phyloP scores from a whole-genome alignment of 2,888 invertebrate genomes.

The Coremacera marginata region DNA sequence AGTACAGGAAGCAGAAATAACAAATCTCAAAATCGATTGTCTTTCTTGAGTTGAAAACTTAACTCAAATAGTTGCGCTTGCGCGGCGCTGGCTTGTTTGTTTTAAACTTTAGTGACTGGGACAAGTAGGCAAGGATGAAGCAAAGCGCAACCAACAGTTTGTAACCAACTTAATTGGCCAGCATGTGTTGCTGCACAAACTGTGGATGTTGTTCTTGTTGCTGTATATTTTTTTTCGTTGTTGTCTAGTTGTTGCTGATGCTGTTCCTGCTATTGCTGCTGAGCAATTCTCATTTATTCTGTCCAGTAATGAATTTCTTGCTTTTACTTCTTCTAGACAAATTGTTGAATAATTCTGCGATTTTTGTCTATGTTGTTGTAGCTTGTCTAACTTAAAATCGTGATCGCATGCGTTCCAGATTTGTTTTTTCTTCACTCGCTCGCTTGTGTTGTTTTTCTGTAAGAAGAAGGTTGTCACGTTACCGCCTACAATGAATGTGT shows the following conservation, averaged over 20 bases:
- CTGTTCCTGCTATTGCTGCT: not conserved
- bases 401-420: conserved; percentile 37
- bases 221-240: not conserved
- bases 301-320: conserved; percentile 24
- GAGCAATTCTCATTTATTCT: conserved; percentile 19
- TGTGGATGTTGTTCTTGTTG: conserved; percentile 18
- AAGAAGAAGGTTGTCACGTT: conserved; percentile 20
- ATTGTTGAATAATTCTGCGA: conserved; percentile 39
- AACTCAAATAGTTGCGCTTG: not conserved
- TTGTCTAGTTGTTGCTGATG: no score
- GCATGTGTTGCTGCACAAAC: conserved; percentile 31
- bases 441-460: not conserved
- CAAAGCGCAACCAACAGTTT: conserved; percentile 59
- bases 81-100: not conserved
- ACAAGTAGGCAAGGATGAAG: no score
- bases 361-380: conserved; percentile 28
- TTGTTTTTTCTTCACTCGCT: conserved; percentile 41
- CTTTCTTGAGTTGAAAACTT: not conserved
- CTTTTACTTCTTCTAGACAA: conserved; percentile 32
- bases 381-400: conserved; percentile 31
- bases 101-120: not conserved
- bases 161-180: conserved; percentile 62
- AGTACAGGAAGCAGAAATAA: not conserved
- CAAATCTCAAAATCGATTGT: conserved; percentile 13
- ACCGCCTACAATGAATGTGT: conserved; percentile 24